Conservation (phyloP, 2,113 vertebrate species). For the Gracilinanus agilis region DNA sequence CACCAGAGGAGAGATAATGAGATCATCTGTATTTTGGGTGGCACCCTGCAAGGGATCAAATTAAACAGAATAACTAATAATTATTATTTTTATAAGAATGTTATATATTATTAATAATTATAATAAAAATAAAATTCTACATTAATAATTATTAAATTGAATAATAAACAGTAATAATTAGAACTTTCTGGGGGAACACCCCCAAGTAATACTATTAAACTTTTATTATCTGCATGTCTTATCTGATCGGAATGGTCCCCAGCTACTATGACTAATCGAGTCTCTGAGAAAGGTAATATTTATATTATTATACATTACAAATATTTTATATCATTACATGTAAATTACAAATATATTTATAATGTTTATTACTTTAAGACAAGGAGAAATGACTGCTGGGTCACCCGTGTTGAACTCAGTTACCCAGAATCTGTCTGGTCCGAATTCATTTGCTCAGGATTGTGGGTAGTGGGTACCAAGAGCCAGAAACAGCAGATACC, state of each 20-base stretch:
- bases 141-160: background rate
- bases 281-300: background rate
- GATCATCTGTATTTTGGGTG: background rate
- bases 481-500: background rate
- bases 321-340: too few species aligned
- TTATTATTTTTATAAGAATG: too few species aligned
- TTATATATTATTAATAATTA: too few species aligned
- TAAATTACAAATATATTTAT: too few species aligned
- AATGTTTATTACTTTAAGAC: background rate
- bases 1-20: background rate
- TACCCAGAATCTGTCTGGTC: background rate
- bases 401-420: background rate
- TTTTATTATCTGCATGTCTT: conserved; percentile 37
- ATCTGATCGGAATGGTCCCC: conserved; percentile 11
- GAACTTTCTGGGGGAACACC: conserved; percentile 9
- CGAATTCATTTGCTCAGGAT: background rate
- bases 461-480: background rate
- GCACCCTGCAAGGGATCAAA: background rate
- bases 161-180: conserved; percentile 40
- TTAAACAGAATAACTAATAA: too few species aligned
- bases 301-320: background rate
- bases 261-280: background rate
- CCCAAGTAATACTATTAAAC: conserved; percentile 22
- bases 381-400: background rate
- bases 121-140: too few species aligned